A percentile compares a stretch with the other conserved stretches of the same genome.
These are phyloP conservation scores for Tragelaphus strepsiceros DNA, from an alignment of 2,113 vertebrate genomes.

Conservation along the genomic window DNA sequence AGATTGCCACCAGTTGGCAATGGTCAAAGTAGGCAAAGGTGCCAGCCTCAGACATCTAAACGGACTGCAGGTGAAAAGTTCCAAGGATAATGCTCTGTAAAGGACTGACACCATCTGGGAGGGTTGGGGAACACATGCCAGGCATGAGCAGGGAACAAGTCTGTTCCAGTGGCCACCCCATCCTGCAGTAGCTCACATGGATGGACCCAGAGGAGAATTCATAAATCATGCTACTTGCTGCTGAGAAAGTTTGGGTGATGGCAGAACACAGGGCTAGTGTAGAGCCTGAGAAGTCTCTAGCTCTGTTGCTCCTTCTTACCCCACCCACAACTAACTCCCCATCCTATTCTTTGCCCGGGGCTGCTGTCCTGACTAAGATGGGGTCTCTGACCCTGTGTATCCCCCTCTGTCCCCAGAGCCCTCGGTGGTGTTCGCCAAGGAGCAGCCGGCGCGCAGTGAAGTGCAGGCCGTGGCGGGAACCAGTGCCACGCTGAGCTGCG, in stretches of 20 bases:
- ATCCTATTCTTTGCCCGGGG: neutral
- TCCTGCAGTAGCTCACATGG: fast-evolving
- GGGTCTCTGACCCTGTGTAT: neutral
- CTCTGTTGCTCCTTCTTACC: fast-evolving
- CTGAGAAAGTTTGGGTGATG: neutral
- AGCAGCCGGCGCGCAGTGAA: neutral
- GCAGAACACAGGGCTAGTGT: neutral
- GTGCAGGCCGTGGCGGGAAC: neutral
- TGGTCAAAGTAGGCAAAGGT: neutral
- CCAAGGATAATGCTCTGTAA: too few species aligned
- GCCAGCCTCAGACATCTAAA: fast-evolving
- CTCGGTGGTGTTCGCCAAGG: constrained; percentile 61
- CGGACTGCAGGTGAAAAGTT: too few species aligned
- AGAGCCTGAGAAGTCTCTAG: neutral
- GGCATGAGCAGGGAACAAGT: neutral
- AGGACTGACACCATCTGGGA: too few species aligned
- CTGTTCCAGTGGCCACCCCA: fast-evolving
- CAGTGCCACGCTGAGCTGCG: neutral
- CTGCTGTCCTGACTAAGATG: neutral
- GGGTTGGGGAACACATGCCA: neutral
- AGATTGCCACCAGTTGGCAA: neutral
- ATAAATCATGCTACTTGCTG: fast-evolving
- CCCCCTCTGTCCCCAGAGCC: constrained; percentile 53
- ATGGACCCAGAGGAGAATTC: fast-evolving
- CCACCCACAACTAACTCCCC: neutral